Conservation (phyloP, 1,140 invertebrate genomes). For the Drosophila neocordata region DNA sequence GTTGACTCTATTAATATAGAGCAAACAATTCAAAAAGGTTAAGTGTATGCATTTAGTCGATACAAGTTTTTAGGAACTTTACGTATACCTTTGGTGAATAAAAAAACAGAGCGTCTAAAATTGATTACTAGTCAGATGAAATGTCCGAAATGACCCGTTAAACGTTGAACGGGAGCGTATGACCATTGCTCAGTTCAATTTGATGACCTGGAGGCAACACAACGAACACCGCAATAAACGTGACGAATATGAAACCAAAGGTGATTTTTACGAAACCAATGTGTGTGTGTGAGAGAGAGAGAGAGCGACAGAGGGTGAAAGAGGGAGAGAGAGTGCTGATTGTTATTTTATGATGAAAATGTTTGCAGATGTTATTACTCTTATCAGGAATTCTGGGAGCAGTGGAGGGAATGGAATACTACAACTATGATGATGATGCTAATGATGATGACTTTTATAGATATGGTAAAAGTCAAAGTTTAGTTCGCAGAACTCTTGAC, state of each 20-base stretch:
- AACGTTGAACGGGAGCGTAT: background rate
- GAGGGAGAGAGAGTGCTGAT: constrained; percentile 1
- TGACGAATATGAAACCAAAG: constrained; percentile 35
- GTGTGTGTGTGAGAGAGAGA: background rate
- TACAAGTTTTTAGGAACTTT: background rate
- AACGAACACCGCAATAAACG: constrained; percentile 40
- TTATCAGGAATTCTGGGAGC: constrained; percentile 28
- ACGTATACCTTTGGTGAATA: background rate
- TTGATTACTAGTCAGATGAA: constrained; percentile 37
- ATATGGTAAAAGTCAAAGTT: background rate
- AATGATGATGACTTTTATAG: background rate
- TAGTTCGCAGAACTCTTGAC: too few species aligned
- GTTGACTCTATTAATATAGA: too few species aligned
- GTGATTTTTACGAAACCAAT: constrained; percentile 27
- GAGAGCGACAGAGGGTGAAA: background rate
- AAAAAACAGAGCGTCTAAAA: constrained; percentile 44
- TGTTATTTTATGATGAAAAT: background rate
- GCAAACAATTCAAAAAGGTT: too few species aligned
- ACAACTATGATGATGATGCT: background rate
- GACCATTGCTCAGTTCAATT: constrained; percentile 33
- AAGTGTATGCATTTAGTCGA: too few species aligned
- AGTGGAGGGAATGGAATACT: background rate
- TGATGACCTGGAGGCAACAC: constrained; percentile 15
- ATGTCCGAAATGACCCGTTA: background rate
- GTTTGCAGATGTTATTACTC: constrained; percentile 14